A percentile compares a stretch with the other conserved stretches of the same genome.
Conservation (phyloP, 2,113 vertebrate genomes). For the Hylia prasina region DNA sequence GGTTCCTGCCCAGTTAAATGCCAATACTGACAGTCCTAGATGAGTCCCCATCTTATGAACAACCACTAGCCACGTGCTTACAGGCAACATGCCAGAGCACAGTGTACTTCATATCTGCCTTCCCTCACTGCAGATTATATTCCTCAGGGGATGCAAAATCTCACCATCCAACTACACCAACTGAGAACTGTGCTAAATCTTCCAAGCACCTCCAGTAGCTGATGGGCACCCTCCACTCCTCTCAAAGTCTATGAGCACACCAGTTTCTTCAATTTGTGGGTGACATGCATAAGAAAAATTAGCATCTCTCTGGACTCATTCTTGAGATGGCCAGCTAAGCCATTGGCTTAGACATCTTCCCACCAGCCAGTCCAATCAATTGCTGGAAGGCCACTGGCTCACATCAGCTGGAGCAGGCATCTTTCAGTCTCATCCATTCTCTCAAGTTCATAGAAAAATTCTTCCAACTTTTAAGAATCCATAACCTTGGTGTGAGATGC, state of each 20-base stretch:
- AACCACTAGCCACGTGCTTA: neutral
- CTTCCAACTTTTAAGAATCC: neutral
- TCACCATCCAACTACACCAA: neutral
- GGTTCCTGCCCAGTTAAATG: constrained; percentile 34
- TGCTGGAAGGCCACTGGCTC: neutral
- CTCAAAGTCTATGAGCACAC: neutral
- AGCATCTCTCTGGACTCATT: neutral
- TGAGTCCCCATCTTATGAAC: neutral
- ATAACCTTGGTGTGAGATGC: neutral
- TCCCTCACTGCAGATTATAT: neutral
- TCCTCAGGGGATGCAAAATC: neutral
- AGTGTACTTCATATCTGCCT: neutral
- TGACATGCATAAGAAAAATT: rapidly evolving
- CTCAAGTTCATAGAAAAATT: neutral
- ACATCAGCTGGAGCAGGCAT: neutral
- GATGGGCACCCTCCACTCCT: neutral
- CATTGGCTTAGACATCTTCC: neutral
- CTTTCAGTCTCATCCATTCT: neutral
- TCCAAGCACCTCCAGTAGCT: neutral
- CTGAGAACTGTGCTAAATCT: neutral
- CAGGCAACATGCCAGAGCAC: neutral
- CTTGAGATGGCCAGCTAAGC: neutral
- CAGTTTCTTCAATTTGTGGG: neutral
- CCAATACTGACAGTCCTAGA: neutral
- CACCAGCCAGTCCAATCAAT: neutral